Percentiles rank a stretch among this genome's conserved stretches.
Conservation (phyloP, 1,140 invertebrate species). For the Latrodectus geometricus region DNA sequence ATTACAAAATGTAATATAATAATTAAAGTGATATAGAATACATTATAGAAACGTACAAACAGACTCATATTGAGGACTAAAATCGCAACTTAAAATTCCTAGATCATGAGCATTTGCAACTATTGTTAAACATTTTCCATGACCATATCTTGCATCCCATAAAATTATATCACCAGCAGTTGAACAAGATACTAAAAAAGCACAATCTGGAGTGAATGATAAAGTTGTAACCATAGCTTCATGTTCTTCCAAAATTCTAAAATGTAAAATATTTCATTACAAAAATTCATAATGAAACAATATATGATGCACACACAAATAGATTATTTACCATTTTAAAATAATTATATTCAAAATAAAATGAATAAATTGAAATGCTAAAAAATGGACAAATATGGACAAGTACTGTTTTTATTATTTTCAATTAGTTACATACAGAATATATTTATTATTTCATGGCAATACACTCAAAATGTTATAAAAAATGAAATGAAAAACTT, state of each 20-base stretch:
- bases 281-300: background rate
- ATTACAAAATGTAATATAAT: no score
- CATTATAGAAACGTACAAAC: conserved; percentile 61
- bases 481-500: no score
- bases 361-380: no score
- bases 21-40: no score
- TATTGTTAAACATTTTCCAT: conserved; percentile 69
- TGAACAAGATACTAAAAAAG: conserved; percentile 77
- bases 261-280: conserved; percentile 59
- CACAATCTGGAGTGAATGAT: conserved; percentile 77
- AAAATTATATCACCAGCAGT: conserved; percentile 76
- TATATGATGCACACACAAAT: background rate
- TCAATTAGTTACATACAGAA: no score
- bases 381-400: no score
- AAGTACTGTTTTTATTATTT: no score
- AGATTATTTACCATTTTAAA: no score
- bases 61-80: conserved; percentile 71
- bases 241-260: conserved; percentile 76
- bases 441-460: no score
- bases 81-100: conserved; percentile 78
- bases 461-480: no score
- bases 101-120: conserved; percentile 80
- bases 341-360: no score
- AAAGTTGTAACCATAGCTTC: conserved; percentile 75
- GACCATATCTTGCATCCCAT: conserved; percentile 73